These are phyloP conservation scores for Caenorhabditis wallacei DNA, from an alignment of 2,888 invertebrate genomes.

Conservation along the genomic window DNA sequence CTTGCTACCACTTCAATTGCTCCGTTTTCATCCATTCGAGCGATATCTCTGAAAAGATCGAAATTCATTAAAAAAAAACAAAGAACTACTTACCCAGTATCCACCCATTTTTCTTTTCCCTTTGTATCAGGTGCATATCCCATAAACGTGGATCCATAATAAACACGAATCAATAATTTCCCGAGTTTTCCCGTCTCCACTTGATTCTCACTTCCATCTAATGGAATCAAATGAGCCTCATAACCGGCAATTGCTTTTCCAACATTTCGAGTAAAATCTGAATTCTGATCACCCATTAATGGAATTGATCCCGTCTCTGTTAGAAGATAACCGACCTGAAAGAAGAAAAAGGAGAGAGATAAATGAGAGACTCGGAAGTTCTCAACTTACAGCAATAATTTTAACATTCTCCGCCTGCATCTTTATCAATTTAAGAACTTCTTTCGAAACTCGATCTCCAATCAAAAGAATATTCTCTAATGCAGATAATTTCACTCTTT, in stretches of 20 bases:
- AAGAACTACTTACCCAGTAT: conserved; percentile 85
- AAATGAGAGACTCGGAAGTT: neutral
- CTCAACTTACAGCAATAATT: conserved; percentile 74
- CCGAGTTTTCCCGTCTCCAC: conserved; percentile 83
- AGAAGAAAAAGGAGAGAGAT: neutral
- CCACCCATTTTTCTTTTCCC: conserved; percentile 84
- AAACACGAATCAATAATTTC: conserved; percentile 66
- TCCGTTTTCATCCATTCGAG: conserved; percentile 84
- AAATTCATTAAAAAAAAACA: too few species aligned
- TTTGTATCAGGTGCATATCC: conserved; percentile 83
- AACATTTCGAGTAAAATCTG: conserved; percentile 78
- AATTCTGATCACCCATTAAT: conserved; percentile 78
- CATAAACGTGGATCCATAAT: conserved; percentile 83
- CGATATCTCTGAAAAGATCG: conserved; percentile 84
- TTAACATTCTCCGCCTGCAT: conserved; percentile 78
- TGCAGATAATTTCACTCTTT: conserved; percentile 75
- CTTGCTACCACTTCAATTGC: conserved; percentile 84
- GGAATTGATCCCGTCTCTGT: conserved; percentile 81
- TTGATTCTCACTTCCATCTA: conserved; percentile 81
- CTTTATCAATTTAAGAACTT: conserved; percentile 77
- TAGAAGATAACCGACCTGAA: conserved; percentile 80
- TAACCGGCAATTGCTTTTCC: conserved; percentile 78
- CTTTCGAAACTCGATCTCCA: conserved; percentile 78
- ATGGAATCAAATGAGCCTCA: conserved; percentile 81
- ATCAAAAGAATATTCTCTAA: conserved; percentile 78